Percentiles rank a stretch among this genome's conserved stretches.
These are phyloP conservation scores for Pipa parva DNA, from an alignment of 2,113 vertebrate genomes.

Conservation along the genomic window DNA sequence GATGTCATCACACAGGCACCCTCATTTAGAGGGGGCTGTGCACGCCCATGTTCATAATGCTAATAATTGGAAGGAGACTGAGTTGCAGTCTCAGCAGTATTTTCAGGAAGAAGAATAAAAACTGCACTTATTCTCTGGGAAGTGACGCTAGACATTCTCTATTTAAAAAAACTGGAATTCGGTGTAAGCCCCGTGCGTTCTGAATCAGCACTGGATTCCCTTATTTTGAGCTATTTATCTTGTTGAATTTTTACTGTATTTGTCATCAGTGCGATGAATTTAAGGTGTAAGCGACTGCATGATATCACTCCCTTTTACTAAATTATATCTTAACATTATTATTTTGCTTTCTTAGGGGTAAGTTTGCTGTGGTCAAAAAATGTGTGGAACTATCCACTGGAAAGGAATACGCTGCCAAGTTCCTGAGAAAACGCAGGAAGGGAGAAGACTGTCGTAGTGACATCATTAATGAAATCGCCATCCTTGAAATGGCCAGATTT, in stretches of 20 bases:
- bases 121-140: no score
- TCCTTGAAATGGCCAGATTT: slow-evolving; percentile 67
- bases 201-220: not conserved
- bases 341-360: slow-evolving; percentile 57
- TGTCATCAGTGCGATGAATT: no score
- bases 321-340: not conserved
- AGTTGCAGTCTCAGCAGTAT: no score
- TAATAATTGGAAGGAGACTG: no score
- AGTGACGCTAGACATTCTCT: no score
- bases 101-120: no score
- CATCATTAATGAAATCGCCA: slow-evolving; percentile 73
- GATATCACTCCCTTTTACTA: no score
- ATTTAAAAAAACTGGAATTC: no score
- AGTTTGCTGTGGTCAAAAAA: slow-evolving; percentile 79
- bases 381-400: slow-evolving; percentile 70
- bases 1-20: no score
- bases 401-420: slow-evolving; percentile 74
- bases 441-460: slow-evolving; percentile 71
- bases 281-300: no score
- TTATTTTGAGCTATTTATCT: not conserved
- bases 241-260: not conserved
- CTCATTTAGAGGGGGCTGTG: no score
- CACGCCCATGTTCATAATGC: no score
- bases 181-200: not conserved
- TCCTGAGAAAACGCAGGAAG: slow-evolving; percentile 70